Base-by-base conservation (phyloP, 2,888 invertebrate genomes). In the Deilephila porcellus region DNA sequence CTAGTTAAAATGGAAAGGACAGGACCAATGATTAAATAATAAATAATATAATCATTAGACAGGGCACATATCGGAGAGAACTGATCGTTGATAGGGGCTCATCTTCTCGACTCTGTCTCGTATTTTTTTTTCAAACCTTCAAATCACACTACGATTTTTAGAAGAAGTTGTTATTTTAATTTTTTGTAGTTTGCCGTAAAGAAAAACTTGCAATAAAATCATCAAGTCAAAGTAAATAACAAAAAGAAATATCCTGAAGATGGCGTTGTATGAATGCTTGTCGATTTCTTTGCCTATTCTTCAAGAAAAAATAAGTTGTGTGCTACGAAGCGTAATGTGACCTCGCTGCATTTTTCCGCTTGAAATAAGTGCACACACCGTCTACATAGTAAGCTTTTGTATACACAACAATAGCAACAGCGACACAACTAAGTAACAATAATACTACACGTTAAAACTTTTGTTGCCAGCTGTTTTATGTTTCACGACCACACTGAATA, bases 381-480 rank as follows among this genome's bases (percentile, higher is more conserved):
- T n/a, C 56, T 56, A 56, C 56, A 56, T 56, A 56, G 56, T n/a
- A 56, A 56, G 56, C 56, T 56, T 56, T 56, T 56, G 56, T 56
- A 56, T n/a, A 19, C 4, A n/a, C 25, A 32, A 60, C 60, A 60
- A 60, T 60, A 25, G 60, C 25, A 60, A 29, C 60, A 1, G 25
- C 60, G n/a, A 60, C 60, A 60, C 25, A 60, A n/a, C 19, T n/a
- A 17, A 56, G 56, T 56, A 60, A 60, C 60, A 60, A 60, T 25
- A 60, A 29, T 25, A 25, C 29, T 29, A 29, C 14, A 60, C 4
- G 56, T n/a, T 60, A 60, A 60, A 60, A 88, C 88, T 88, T 89
- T 86, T 79, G 87, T 88, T 87, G 85, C 79, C 81, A 84, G 83
- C 85, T 89, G 87, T 87, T 90, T 80, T 82, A 83, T 86, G 86